Percentiles rank a stretch among this genome's conserved stretches.
Conservation (phyloP, 2,888 invertebrate species). For the Brachynemurus nebulosus region DNA sequence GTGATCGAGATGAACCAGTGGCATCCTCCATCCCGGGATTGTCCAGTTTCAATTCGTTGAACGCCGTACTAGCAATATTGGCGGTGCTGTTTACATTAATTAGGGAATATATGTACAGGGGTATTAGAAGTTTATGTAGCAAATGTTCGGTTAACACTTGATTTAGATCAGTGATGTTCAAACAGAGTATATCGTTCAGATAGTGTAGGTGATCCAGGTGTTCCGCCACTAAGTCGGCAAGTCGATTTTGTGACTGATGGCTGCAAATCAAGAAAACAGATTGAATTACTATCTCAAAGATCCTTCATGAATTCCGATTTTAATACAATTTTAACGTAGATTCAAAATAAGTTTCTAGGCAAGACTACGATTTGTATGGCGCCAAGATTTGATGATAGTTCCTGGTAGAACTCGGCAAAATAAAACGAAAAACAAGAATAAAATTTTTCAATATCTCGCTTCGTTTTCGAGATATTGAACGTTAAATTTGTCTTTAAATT, state of each 20-base stretch:
- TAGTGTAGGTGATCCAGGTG: constrained; percentile 96
- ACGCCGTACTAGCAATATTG: constrained; percentile 36
- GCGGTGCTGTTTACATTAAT: constrained; percentile 32
- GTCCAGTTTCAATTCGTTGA: constrained; percentile 40
- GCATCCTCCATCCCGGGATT: constrained; percentile 41
- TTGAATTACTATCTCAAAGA: too few relatives aligned
- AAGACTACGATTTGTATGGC: too few relatives aligned
- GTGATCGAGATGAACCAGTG: constrained; percentile 21
- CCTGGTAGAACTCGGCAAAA: too few relatives aligned
- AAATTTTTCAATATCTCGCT: too few relatives aligned
- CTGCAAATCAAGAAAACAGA: constrained; percentile 49
- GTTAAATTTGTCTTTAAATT: too few relatives aligned
- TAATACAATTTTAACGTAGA: too few relatives aligned
- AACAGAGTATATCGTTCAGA: constrained; percentile 86
- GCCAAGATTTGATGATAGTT: too few relatives aligned
- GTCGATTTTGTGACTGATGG: constrained; percentile 77
- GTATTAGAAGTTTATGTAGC: constrained; percentile 81
- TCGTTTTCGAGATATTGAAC: too few relatives aligned
- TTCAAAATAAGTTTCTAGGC: too few relatives aligned
- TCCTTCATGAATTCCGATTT: too few relatives aligned
- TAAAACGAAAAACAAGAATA: too few relatives aligned
- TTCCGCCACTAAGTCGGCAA: constrained; percentile 91
- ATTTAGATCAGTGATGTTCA: constrained; percentile 85
- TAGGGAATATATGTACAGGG: constrained; percentile 85
- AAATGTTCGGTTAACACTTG: constrained; percentile 89